Evolutionary conservation across 2,888 invertebrate genomes (phyloP), one percentile per base, ranked within the genome.

Genomic region (Lepidochitona cinerea): DNA sequence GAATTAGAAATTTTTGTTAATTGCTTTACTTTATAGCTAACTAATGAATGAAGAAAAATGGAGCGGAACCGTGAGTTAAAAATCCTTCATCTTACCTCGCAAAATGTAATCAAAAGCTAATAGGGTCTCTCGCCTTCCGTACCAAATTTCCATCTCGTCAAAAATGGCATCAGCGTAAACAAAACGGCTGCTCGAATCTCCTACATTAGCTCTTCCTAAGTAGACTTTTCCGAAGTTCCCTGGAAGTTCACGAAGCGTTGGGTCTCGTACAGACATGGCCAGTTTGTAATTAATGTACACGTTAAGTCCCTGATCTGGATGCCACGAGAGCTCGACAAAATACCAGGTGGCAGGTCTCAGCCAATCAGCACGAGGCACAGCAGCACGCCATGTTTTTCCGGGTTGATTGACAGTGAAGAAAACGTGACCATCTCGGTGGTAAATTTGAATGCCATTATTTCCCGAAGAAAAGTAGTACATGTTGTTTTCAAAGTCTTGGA

Each of bases 271-370:
- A 18, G 36, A n/a, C 52, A 14, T 37, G 0, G 79, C 77, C 23
- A 83, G 73, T 18, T 85, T 75, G 66, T 84, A 81, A 73, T 88
- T 83, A 4, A 88, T 74, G 64, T 82, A 87, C 36, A 88, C 35
- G 41, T 82, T 79, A 9, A 88, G 78, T 0, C 87, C 87, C 35
- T 81, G 78, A 23, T 84, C 83, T 0, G 84, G 85, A 64, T 87
- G 87, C 87, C 87, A 87, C 6, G 88, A 84, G 14, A 89, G 71
- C 74, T 90, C 90, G 41, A 89, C 70, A 72, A 86, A 85, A 75
- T 88, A 86, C 90, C 90, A 90, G 9, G 18, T 1, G 23, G 18
- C 37, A 4, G 35, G 3, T 26, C 81, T 72, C 29, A 83, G 76
- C 7, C 76, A 73, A 18, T 80, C 76, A 6, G 83, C 68, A 53